Base-by-base conservation (phyloP, 2,113 vertebrate genomes). In the Lampris megalopsis region DNA sequence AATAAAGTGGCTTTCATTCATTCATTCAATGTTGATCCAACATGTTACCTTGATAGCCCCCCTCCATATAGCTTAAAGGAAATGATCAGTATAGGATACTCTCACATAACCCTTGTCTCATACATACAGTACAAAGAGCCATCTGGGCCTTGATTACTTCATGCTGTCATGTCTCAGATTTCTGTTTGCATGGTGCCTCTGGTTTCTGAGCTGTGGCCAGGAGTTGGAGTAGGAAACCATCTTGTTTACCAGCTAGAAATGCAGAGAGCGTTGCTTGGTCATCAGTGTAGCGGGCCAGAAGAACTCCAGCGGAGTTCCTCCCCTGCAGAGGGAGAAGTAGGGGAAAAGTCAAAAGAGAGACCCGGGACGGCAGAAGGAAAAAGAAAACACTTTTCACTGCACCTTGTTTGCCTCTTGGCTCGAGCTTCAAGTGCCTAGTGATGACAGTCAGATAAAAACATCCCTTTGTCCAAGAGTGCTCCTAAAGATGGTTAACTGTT, bases 221-320 rank as follows among this genome's bases (percentile, higher is more conserved):
- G 35, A 45, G 71, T 64, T 72, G 67, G 58, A 82, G 70, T 61
- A 59, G 79, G 76, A 86, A 82, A 82, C 75, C 64, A 86, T 89
- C 79, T 88, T 90, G 84, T 84, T 72, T 13, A 54, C 42, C n/a
- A 70, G 60, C 35, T 45, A 38, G 47, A 37, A 58, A 56, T 63
- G 60, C 36, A 63, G 50, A 77, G 80, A 63, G 74, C 75, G 47
- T 70, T 74, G n/a, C 81, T 73, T 56, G 50, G 73, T 45, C 63
- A 87, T 79, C 63, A 61, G 78, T 56, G 70, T 72, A 73, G 13
- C 36, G 66, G 77, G 77, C 53, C 56, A 77, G 69, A 77, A 54
- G 59, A 74, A 53, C 69, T 69, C 62, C 68, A 85, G 68, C 57
- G 68, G 70, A 24, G n/a, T 77, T 73, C 2, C 57, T 40, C 5